These are phyloP conservation scores for Fulica atra DNA, from an alignment of 2,113 vertebrate genomes.

Conservation along the genomic window DNA sequence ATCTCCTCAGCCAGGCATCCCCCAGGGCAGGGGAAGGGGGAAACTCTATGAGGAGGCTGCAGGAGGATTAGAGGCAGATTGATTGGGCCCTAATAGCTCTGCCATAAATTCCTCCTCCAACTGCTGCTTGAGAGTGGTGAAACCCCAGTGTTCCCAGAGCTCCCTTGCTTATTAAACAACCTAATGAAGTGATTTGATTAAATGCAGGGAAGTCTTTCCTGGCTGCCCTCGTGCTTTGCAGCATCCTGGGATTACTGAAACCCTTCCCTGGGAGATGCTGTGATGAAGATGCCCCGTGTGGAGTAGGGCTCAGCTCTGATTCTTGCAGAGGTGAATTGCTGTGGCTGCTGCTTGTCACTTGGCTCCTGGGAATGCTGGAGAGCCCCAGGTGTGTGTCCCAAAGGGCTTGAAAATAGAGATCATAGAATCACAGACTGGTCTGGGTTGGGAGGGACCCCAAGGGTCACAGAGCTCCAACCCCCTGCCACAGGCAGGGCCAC, in stretches of 20 bases:
- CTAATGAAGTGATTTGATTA: slow-evolving; percentile 54
- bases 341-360: fast-evolving
- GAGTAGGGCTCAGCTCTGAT: not conserved
- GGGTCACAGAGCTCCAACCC: too few relatives aligned
- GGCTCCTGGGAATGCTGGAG: not conserved
- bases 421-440: too few relatives aligned
- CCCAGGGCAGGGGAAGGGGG: not conserved
- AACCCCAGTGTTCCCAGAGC: slow-evolving; percentile 10
- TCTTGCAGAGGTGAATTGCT: not conserved
- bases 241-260: not conserved
- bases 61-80: not conserved
- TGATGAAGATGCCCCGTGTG: fast-evolving
- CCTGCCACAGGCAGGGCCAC: too few relatives aligned
- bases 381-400: fast-evolving
- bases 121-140: not conserved
- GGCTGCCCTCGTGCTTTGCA: not conserved
- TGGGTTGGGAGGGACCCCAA: too few relatives aligned
- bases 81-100: not conserved
- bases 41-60: not conserved
- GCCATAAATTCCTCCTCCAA: slow-evolving; percentile 4
- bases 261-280: not conserved
- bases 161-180: slow-evolving; percentile 42
- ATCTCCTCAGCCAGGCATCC: fast-evolving
- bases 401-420: fast-evolving
- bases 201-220: not conserved